Evolutionary conservation across 1,140 invertebrate genomes (phyloP).

Genomic region (Aphelinus certus): DNA sequence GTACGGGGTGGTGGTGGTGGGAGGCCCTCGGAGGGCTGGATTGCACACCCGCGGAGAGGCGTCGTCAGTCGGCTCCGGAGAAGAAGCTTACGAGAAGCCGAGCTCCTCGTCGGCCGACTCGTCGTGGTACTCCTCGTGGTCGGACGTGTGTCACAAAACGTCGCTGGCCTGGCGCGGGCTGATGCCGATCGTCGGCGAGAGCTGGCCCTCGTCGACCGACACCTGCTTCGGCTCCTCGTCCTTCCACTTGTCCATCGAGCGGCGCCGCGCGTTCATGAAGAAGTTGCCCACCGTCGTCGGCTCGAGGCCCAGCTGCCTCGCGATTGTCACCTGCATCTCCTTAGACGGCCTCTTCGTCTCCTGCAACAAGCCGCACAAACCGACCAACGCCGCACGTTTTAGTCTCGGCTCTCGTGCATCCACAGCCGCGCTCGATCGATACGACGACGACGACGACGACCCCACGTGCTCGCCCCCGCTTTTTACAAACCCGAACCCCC

Average conservation of each 20-base stretch:
- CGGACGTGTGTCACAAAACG: conserved; percentile 67
- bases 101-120: conserved; percentile 64
- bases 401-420: too few relatives aligned
- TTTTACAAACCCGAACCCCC: too few relatives aligned
- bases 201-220: conserved; percentile 61
- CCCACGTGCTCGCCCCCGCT: too few relatives aligned
- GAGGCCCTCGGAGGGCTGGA: neutral
- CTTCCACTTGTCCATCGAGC: conserved; percentile 99
- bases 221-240: conserved; percentile 78
- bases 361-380: conserved; percentile 66
- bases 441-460: too few relatives aligned
- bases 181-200: conserved; percentile 64
- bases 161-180: conserved; percentile 61
- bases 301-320: conserved; percentile 95
- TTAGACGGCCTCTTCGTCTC: conserved; percentile 99
- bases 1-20: too few relatives aligned
- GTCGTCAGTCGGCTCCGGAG: too few relatives aligned
- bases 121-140: conserved; percentile 67
- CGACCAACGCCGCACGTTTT: too few relatives aligned
- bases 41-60: neutral
- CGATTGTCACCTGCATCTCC: conserved; percentile 99
- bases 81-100: conserved; percentile 55
- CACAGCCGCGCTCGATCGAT: too few relatives aligned
- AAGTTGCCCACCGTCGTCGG: conserved; percentile 99
- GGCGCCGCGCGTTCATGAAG: conserved; percentile 98